phyloP scores from a whole-genome alignment of 2,113 vertebrate genomes.

The Balaenoptera acutorostrata region DNA sequence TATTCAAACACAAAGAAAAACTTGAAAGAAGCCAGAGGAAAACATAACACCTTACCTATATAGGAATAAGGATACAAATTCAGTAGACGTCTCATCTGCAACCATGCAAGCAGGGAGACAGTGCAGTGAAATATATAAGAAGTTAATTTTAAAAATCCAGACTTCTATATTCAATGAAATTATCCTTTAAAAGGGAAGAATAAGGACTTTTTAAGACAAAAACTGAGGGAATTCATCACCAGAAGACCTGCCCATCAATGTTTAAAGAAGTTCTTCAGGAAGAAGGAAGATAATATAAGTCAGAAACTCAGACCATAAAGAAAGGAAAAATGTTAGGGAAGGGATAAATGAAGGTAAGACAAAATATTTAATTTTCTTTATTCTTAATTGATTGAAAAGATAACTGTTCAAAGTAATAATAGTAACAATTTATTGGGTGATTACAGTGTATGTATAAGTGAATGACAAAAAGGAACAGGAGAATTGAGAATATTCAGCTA shows the following conservation, averaged over 20 bases:
- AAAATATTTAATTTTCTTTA: neutral
- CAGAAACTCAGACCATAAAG: neutral
- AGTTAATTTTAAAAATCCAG: neutral
- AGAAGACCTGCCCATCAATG: neutral
- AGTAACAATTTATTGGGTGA: accelerated
- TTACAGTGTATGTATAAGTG: accelerated
- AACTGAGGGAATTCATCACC: neutral
- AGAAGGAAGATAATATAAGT: no score
- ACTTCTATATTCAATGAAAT: neutral
- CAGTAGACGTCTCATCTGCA: neutral
- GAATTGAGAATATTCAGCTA: neutral
- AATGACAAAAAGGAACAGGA: neutral
- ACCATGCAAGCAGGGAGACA: accelerated
- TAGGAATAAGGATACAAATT: neutral
- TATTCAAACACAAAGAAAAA: neutral
- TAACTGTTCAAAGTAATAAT: no score
- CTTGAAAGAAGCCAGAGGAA: neutral
- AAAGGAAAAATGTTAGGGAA: neutral
- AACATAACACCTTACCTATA: neutral
- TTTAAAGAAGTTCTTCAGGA: neutral
- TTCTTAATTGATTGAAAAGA: neutral
- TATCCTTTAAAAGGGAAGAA: neutral
- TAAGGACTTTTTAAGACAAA: neutral
- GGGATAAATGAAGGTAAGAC: neutral
- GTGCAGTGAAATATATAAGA: neutral